A percentile compares a stretch with the other conserved stretches of the same genome.
phyloP scores from a whole-genome alignment of 2,888 invertebrate genomes.

The Agonopterix heracliana region DNA sequence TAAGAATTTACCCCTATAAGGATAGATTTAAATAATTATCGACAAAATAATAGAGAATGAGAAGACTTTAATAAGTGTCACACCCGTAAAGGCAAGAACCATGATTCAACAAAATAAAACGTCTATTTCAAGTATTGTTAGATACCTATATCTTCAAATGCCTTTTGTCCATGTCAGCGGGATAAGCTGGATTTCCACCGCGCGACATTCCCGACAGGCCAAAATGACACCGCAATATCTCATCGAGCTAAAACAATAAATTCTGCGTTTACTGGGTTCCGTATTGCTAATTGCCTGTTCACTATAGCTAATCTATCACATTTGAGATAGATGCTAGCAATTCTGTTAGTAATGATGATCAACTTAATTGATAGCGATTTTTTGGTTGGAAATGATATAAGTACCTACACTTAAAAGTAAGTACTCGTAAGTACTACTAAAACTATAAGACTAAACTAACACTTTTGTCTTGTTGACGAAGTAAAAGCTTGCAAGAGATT shows the following conservation, averaged over 20 bases:
- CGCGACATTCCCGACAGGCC: constrained; percentile 13
- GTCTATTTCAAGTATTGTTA: neutral
- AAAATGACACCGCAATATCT: constrained; percentile 10
- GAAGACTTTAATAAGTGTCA: neutral
- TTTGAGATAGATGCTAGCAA: no score
- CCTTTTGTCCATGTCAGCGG: neutral
- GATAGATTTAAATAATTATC: no score
- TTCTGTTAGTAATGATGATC: neutral
- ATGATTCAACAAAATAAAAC: neutral
- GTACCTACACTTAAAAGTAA: neutral
- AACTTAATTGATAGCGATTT: neutral
- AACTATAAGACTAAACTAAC: no score
- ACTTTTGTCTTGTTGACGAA: no score
- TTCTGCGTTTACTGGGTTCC: neutral
- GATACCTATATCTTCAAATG: neutral
- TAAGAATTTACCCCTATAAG: no score
- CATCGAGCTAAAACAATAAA: neutral
- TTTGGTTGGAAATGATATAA: neutral
- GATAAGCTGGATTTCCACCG: constrained; percentile 6
- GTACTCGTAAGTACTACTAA: no score
- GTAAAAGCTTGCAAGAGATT: no score
- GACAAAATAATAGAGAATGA: neutral
- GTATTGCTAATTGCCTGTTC: neutral
- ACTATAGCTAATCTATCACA: no score
- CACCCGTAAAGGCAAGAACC: neutral